Percentiles rank a stretch among this genome's conserved stretches.
Conservation (phyloP, 2,888 invertebrate genomes). For the Lasioglossum morio region DNA sequence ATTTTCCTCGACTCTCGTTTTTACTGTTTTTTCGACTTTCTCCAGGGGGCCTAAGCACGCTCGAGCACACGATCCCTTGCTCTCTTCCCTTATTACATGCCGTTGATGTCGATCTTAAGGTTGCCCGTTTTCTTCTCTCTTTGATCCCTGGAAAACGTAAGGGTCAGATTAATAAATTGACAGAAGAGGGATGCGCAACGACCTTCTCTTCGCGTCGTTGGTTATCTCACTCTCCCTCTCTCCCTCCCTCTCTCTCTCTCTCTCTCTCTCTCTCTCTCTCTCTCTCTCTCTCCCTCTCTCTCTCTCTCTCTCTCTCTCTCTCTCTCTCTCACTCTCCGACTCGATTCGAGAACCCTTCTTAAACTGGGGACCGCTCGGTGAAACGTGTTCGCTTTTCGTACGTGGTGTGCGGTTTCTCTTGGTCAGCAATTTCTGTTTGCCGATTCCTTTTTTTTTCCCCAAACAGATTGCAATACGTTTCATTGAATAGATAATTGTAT, state of each 20-base stretch:
- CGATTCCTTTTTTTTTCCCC: background rate
- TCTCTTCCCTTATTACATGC: constrained; percentile 86
- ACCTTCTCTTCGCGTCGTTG: background rate
- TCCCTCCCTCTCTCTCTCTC: background rate
- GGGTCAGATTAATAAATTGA: constrained; percentile 38
- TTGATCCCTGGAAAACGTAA: constrained; percentile 88
- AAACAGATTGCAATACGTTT: background rate
- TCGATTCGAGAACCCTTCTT: constrained; percentile 13
- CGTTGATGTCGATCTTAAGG: constrained; percentile 92
- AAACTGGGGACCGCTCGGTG: constrained; percentile 2
- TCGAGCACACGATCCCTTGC: constrained; percentile 22
- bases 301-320: background rate
- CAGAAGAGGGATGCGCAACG: background rate
- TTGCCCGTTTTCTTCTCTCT: constrained; percentile 95
- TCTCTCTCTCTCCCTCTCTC: background rate
- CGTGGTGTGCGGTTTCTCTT: background rate
- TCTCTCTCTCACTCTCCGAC: background rate
- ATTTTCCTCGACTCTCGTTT: background rate
- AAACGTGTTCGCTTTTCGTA: too few species aligned
- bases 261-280: background rate
- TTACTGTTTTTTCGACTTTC: background rate
- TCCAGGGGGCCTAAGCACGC: constrained; percentile 47
- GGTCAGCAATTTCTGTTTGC: background rate
- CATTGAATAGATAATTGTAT: background rate
- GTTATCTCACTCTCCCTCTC: background rate